Evolutionary conservation across 1,140 invertebrate species (phyloP), one percentile per base, ranked within the genome.

Genomic region (Tetramorium parvispinum): DNA sequence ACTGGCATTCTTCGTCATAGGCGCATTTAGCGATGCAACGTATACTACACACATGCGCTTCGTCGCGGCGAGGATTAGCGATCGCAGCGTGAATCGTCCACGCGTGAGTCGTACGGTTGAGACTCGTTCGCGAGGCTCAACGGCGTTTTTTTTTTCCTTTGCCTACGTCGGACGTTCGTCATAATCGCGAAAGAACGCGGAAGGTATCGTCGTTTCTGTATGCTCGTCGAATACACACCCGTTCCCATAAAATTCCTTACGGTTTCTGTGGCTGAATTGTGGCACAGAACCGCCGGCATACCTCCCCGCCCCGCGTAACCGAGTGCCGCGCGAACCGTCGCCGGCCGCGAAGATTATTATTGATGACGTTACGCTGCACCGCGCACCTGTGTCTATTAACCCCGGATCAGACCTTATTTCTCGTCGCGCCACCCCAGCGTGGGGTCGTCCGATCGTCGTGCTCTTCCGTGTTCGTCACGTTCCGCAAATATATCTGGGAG

Each of bases 211-310:
- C 32, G 57, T 70, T 83, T 75, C 85, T 63, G 43, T 10, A 40
- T 70, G 68, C 32, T 32, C 32, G 32, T 68, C 70, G 70, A 78
- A 86, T 83, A 57, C 66, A 79, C 91, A 91, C 89, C 90, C 90
- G 90, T 93, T 93, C 91, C 85, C 92, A 92, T 94, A 88, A 94
- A 91, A 93, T 94, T 93, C 92, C 92, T 94, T 93, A 94, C 93
- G 93, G 93, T 93, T 92, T 92, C 91, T 85, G 89, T 86, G 83
- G 91, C 88, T 90, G 89, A 93, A 93, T 93, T 91, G 87, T 89
- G 87, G 77, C 85, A 89, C 88, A 53, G 46, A 66, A 18, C 82
- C 24, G 59, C 66, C 57, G 71, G 65, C 85, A 86, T 85, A 85
- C 43, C 66, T 75, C 0, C 32, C 32, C 51, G 37, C 51, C 59